Evolutionary conservation across 1,140 invertebrate species (phyloP).

Genomic region (Calliopsis andreniformis): DNA sequence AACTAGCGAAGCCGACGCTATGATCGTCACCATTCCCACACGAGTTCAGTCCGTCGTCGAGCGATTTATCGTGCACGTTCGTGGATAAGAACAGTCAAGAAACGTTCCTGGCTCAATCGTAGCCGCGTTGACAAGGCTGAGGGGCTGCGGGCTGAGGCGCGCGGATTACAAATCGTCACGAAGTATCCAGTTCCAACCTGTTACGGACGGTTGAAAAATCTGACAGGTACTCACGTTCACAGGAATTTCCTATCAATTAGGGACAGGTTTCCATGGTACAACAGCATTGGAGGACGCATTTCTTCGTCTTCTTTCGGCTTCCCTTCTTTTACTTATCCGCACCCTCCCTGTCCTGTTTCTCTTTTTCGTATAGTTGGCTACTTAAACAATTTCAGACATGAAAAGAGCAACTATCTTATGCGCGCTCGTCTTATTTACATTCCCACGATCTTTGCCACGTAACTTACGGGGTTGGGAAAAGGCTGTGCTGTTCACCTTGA

Average conservation of each 20-base stretch:
- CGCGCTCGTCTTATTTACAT: conserved; percentile 48
- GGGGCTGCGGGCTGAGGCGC: conserved; percentile 38
- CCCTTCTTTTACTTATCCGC: conserved; percentile 5
- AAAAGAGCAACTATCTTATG: conserved; percentile 38
- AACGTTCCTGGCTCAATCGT: neutral
- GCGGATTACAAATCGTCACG: conserved; percentile 74
- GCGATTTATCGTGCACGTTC: conserved; percentile 12
- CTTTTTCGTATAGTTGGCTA: conserved; percentile 61
- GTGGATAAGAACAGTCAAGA: neutral
- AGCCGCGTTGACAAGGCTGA: neutral
- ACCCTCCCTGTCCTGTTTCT: conserved; percentile 52
- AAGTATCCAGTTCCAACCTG: conserved; percentile 76
- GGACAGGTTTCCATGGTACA: conserved; percentile 74
- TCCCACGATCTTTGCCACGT: conserved; percentile 26
- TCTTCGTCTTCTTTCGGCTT: conserved; percentile 39
- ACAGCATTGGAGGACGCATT: conserved; percentile 46
- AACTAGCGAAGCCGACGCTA: neutral
- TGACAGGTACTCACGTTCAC: conserved; percentile 60
- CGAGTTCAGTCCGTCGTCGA: neutral
- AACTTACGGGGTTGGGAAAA: conserved; percentile 15
- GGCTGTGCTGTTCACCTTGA: neutral
- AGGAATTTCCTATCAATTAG: conserved; percentile 80
- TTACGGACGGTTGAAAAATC: conserved; percentile 72
- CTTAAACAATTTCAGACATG: conserved; percentile 51
- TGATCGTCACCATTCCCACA: neutral